Base-by-base conservation (phyloP, 2,113 vertebrate species). In the Mugil cephalus region DNA sequence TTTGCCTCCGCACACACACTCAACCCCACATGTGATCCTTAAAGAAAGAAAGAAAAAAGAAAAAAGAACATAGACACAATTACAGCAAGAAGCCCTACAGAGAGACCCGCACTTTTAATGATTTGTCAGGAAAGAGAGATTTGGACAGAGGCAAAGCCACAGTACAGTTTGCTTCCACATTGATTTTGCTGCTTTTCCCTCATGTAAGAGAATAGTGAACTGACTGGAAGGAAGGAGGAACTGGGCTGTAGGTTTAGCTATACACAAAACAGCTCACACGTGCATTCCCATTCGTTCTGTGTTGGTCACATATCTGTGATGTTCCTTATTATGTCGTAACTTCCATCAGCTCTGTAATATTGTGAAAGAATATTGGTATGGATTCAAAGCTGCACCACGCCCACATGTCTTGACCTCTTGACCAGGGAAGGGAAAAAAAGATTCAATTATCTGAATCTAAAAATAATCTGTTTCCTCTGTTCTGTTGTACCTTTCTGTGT, bases 51-150 rank as follows among this genome's bases (percentile, higher is more conserved):
- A n/a, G n/a, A n/a, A n/a, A n/a, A n/a, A n/a, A n/a, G n/a, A 69
- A 74, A 69, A 56, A 56, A 69, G 39, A 34, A 15, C 50, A 42
- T 42, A 58, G 2, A 18, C 52, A 60, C 56, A 82, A 71, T 79
- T 83, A 66, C 62, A 48, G 15, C 17, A 17, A 61, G 24, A 58
- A 58, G 30, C 14, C 68, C 50, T 15, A 34, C 15, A 48, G 43
- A 64, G 61, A 61, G 10, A 51, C 24, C 17, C 18, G 14, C 13
- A n/a, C n/a, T 11, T 17, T 8, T 69, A 45, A 66, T 24, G 34
- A 71, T 86, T 69, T 53, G 13, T 61, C 47, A 77, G n/a, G 18
- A 35, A 51, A 39, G 38, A 62, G 48, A 46, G 46, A 75, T 77
- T 35, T 46, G 7, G 19, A 69, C 45, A 21, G 43, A 65, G 39